Percentiles rank a stretch among this genome's conserved stretches.
Evolutionary conservation across 1,140 invertebrate genomes (phyloP).

Genomic region (Macrocentrus cingulum): DNA sequence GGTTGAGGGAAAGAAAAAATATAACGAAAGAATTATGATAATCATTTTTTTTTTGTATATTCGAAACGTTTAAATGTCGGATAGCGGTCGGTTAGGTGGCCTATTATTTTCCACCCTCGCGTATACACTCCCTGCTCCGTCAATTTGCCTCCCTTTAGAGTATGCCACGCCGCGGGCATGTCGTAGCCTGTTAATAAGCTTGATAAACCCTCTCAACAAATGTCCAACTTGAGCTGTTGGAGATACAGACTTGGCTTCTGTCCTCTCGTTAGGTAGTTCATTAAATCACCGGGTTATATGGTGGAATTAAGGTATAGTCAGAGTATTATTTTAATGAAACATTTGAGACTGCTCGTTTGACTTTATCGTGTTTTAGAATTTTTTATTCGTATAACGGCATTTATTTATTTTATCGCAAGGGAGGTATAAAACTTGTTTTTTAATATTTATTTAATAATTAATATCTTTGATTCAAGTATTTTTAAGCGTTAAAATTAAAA

Average conservation of each 20-base stretch:
- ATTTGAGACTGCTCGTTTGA: no score
- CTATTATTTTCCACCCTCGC: slow-evolving; percentile 34
- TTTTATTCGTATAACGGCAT: neutral
- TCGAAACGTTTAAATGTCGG: slow-evolving; percentile 3
- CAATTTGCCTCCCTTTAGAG: slow-evolving; percentile 26
- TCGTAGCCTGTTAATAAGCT: slow-evolving; percentile 41
- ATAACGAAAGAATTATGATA: slow-evolving; percentile 18
- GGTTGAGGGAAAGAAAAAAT: slow-evolving; percentile 5
- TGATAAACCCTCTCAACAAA: slow-evolving; percentile 42
- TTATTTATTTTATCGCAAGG: neutral
- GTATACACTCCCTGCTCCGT: slow-evolving; percentile 23
- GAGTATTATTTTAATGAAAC: no score
- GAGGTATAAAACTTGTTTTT: no score
- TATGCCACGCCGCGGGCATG: neutral
- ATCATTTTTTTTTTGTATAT: slow-evolving; percentile 20
- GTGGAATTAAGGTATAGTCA: no score
- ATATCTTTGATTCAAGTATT: neutral
- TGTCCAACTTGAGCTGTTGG: slow-evolving; percentile 32
- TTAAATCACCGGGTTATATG: slow-evolving; percentile 4
- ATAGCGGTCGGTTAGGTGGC: neutral
- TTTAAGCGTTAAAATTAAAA: no score
- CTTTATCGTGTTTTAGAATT: no score
- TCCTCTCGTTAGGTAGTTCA: slow-evolving; percentile 15
- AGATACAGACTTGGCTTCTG: slow-evolving; percentile 37
- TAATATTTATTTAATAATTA: neutral